A percentile compares a stretch with the other conserved stretches of the same genome.
Evolutionary conservation across 2,888 invertebrate genomes (phyloP).

Genomic region (Lampropteryx suffumata): DNA sequence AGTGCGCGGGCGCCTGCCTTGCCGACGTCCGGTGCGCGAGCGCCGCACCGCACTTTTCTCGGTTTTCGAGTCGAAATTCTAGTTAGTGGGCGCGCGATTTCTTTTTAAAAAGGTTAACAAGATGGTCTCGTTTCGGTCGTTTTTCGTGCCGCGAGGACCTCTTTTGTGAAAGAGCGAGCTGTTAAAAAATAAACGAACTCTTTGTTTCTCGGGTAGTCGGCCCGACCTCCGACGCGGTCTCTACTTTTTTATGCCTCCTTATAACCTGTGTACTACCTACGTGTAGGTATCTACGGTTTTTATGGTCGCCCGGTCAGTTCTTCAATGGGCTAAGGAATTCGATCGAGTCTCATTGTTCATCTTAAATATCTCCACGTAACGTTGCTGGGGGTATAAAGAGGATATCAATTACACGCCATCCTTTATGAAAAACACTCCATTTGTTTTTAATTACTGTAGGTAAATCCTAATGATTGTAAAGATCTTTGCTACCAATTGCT

Average conservation of each 20-base stretch:
- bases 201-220: slow-evolving; percentile 82
- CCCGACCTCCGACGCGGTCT: slow-evolving; percentile 81
- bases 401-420: slow-evolving; percentile 56
- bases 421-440: slow-evolving; percentile 42
- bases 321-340: slow-evolving; percentile 82
- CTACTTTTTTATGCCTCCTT: slow-evolving; percentile 81
- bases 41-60: slow-evolving; percentile 69
- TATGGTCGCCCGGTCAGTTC: slow-evolving; percentile 80
- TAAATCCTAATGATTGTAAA: slow-evolving; percentile 39
- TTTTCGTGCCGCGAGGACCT: slow-evolving; percentile 78
- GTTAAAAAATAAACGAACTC: slow-evolving; percentile 83
- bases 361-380: slow-evolving; percentile 58
- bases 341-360: slow-evolving; percentile 78
- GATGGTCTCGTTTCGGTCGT: slow-evolving; percentile 78
- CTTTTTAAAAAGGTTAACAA: slow-evolving; percentile 82
- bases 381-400: slow-evolving; percentile 50
- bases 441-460: slow-evolving; percentile 49
- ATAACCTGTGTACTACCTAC: slow-evolving; percentile 82
- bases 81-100: slow-evolving; percentile 79
- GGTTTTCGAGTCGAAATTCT: slow-evolving; percentile 81
- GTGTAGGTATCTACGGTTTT: slow-evolving; percentile 82
- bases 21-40: slow-evolving; percentile 56
- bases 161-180: slow-evolving; percentile 82
- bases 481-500: slow-evolving; percentile 26
- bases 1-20: slow-evolving; percentile 73